Conservation (phyloP, 2,888 invertebrate species). For the Dynastes hyllus region DNA sequence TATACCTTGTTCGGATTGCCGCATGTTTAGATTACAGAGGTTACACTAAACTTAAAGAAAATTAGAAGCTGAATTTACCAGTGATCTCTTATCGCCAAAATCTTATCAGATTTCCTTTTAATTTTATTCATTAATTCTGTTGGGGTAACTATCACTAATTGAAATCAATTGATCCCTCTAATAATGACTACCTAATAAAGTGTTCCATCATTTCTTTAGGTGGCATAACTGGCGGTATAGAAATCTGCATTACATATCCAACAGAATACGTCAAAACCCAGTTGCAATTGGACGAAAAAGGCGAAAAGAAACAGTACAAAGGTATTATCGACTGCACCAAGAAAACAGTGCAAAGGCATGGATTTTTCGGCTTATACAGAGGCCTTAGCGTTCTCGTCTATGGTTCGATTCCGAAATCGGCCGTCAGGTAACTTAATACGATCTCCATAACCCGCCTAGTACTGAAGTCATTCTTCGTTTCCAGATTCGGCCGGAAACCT, state of each 20-base stretch:
- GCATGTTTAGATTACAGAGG: too few species aligned
- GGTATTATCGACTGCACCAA: slow-evolving; percentile 93
- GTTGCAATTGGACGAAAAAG: slow-evolving; percentile 97
- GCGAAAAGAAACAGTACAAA: slow-evolving; percentile 83
- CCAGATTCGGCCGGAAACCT: slow-evolving; percentile 95
- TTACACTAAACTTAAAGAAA: too few species aligned
- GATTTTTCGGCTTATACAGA: slow-evolving; percentile 93
- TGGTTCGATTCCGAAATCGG: slow-evolving; percentile 99
- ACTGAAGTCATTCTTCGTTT: not conserved
- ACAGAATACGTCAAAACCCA: slow-evolving; percentile 99
- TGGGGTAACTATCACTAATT: too few species aligned
- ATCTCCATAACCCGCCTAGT: not conserved
- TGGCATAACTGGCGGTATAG: slow-evolving; percentile 98
- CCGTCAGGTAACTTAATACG: slow-evolving; percentile 83
- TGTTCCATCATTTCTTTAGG: slow-evolving; percentile 70
- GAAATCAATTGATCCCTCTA: too few species aligned
- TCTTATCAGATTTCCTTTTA: too few species aligned
- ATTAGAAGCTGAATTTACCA: too few species aligned
- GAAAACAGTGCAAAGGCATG: slow-evolving; percentile 91
- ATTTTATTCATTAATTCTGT: too few species aligned
- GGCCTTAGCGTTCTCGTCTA: slow-evolving; percentile 97
- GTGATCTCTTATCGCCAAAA: too few species aligned
- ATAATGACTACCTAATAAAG: too few species aligned
- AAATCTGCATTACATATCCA: slow-evolving; percentile 99
- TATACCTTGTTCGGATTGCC: too few species aligned